Conservation (phyloP, 2,797 vertebrate genomes). For the Vespertilio murinus region DNA sequence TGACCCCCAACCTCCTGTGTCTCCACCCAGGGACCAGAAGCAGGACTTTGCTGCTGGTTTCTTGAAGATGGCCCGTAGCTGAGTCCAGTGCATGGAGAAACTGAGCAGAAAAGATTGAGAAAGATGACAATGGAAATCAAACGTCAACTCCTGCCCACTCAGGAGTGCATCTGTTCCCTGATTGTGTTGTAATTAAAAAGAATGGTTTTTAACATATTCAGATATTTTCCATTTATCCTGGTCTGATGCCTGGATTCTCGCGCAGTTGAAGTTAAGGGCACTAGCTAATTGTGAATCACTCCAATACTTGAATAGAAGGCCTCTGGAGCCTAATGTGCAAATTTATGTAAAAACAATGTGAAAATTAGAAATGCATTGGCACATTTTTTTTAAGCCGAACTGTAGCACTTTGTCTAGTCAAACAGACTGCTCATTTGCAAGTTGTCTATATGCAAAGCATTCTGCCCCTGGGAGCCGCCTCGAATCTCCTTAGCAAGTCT, state of each 20-base stretch:
- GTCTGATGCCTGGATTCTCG: slow-evolving; percentile 40
- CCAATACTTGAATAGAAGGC: slow-evolving; percentile 53
- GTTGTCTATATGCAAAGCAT: slow-evolving; percentile 75
- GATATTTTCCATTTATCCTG: neutral
- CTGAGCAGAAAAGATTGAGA: neutral
- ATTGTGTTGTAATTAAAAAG: neutral
- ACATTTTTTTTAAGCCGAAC: slow-evolving; percentile 67
- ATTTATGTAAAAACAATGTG: slow-evolving; percentile 80
- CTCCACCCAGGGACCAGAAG: too few relatives aligned
- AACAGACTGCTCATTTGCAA: slow-evolving; percentile 76
- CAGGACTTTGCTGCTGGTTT: neutral
- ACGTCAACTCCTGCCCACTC: neutral
- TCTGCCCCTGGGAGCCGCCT: slow-evolving; percentile 60
- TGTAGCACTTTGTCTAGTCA: slow-evolving; percentile 69
- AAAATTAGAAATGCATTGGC: slow-evolving; percentile 75
- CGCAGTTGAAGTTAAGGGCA: slow-evolving; percentile 49
- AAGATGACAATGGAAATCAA: neutral
- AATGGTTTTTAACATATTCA: slow-evolving; percentile 31
- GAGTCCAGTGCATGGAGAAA: neutral
- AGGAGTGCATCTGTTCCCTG: neutral
- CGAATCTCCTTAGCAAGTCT: slow-evolving; percentile 55
- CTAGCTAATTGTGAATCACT: slow-evolving; percentile 72
- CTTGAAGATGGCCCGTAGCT: neutral
- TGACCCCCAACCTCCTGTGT: neutral
- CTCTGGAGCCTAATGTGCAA: slow-evolving; percentile 72